Evolutionary conservation across 2,888 invertebrate species (phyloP), one percentile per base, ranked within the genome.

Genomic region (Pollenia labialis): DNA sequence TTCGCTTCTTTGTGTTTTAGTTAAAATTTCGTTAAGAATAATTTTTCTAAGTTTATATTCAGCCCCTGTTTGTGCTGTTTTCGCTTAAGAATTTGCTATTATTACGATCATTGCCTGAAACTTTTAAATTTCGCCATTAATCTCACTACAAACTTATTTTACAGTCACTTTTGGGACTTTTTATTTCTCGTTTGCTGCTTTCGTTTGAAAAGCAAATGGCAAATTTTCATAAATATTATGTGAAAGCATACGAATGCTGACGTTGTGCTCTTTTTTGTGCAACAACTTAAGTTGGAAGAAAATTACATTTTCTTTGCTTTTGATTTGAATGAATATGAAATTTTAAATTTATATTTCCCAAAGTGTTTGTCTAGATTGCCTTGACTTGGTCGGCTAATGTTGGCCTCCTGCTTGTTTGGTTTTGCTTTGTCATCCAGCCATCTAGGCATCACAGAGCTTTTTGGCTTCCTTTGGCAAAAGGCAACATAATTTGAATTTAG

Each of bases 321-420:
- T n/a, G 16, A 40, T 14, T 44, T 42, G 69, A 11, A 46, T 42
- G 23, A 75, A 83, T 81, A 64, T 81, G 76, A 68, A 83, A 83
- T 84, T 81, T 84, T 81, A 69, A 84, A 87, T 87, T 84, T 87
- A 81, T 77, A 77, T 87, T 74, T 87, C 84, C 87, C 87, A 72
- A 76, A 87, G 87, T 84, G 84, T 77, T 81, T 84, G 66, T 58
- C 58, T 77, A 46, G 64, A 79, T 79, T 84, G 83, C 50, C 44
- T 46, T 79, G 58, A 79, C 72, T 84, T 72, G 40, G 76, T 14
- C 16, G 72, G 64, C 84, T 60, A 50, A 64, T 56, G 42, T 58
- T 77, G 85, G 85, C 64, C 74, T 74, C 54, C 32, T 75, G 85
- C 69, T 44, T 62, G 75, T 42, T 23, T 56, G 48, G 14, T 52